Evolutionary conservation across 2,888 invertebrate species (phyloP).

Genomic region (Torymus texanus): DNA sequence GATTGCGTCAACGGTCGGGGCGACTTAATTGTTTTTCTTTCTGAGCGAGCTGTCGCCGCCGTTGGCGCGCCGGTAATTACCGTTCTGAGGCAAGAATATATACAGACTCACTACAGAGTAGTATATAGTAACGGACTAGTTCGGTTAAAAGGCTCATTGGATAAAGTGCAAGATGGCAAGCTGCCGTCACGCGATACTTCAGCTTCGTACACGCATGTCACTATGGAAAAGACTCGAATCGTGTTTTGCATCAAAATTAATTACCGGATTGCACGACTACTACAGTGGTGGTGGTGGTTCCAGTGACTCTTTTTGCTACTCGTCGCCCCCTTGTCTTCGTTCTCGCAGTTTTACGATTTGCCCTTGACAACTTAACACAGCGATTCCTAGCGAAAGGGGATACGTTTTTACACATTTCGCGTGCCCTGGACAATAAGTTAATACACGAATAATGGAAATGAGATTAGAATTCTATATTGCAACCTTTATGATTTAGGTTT

Average conservation of each 20-base stretch:
- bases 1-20: conserved; percentile 11
- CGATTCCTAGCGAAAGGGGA: too few relatives aligned
- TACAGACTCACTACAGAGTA: neutral
- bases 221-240: neutral
- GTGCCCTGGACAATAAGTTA: too few relatives aligned
- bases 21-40: conserved; percentile 56
- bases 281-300: too few relatives aligned
- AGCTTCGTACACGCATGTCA: neutral
- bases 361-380: too few relatives aligned
- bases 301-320: too few relatives aligned
- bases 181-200: conserved; percentile 19
- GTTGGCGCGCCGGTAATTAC: conserved; percentile 8
- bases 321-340: too few relatives aligned
- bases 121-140: conserved; percentile 16
- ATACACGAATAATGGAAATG: too few relatives aligned
- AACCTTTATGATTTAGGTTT: too few relatives aligned
- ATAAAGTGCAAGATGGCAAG: conserved; percentile 40
- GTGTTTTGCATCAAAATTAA: conserved; percentile 13
- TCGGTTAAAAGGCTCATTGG: conserved; percentile 34
- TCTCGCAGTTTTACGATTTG: too few relatives aligned
- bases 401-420: too few relatives aligned
- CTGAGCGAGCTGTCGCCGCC: neutral
- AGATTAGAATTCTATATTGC: too few relatives aligned
- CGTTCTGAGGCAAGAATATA: neutral
- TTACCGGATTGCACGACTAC: neutral